Evolutionary conservation across 2,888 invertebrate genomes (phyloP), one percentile per base, ranked within the genome.

Genomic region (Lypha dubia): DNA sequence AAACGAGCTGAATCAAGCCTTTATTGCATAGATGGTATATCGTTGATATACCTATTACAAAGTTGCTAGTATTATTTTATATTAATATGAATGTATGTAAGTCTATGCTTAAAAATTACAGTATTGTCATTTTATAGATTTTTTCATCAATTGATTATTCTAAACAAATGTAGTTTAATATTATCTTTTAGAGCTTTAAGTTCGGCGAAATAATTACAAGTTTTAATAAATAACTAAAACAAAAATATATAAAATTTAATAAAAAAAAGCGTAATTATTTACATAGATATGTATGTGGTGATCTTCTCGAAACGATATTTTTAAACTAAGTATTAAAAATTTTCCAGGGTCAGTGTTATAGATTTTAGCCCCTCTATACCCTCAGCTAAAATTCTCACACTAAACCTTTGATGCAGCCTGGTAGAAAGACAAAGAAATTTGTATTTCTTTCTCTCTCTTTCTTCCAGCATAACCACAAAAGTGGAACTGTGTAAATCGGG

Each of bases 71-170:
- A 58, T 35, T 41, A 53, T 15, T 41, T 62, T 49, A 51, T 49
- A 35, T 76, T 49, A 49, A 15, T 38, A n/a, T n/a, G n/a, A n/a
- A n/a, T n/a, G 46, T 32, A 56, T 58, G 6, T 58, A 75, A 8
- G 22, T 32, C 24, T 22, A 49, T 58, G 49, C 24, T 44, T 63
- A 46, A 71, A 58, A 53, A 71, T 35, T 79, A 38, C 79, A 79
- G 79, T 79, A 79, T 79, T 79, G 35, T 73, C 35, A 71, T 56
- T 79, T 63, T 70, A 53, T 20, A 70, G 20, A 63, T 63, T 79
- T 62, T 44, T 63, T 46, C 22, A 58, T 46, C 58, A 41, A 38
- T 67, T 62, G n/a, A 56, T 44, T 70, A 49, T 41, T 68, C 5
- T 32, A 63, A 13, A 56, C 32, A 35, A 28, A 13, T 41, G 49